Base-by-base conservation (phyloP, 2,797 vertebrate genomes). In the Melanotaenia boesemani region DNA sequence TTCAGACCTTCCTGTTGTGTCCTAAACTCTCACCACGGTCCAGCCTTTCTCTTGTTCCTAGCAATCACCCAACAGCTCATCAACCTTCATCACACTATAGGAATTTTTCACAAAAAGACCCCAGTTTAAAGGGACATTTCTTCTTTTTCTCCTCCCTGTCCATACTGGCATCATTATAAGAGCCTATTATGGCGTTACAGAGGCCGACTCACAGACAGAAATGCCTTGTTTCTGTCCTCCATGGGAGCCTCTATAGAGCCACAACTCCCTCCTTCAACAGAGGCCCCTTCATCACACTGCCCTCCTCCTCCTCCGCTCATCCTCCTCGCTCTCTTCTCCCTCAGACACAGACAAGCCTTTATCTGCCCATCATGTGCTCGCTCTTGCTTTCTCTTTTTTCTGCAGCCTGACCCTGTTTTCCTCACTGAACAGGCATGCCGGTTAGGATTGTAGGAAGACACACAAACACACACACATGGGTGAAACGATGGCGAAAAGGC, bases 321-420 rank as follows among this genome's bases (percentile, higher is more conserved):
- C 83, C 85, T 84, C 83, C 82, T 82, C 70, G 44, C 86, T 70
- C 79, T 85, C 86, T 44, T 81, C 72, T 86, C 79, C 77, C 82
- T 81, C 90, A 85, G 79, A 88, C 86, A 93, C 91, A 93, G 90
- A 89, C 90, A 61, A 76, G 84, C 85, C 91, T 92, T 92, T 92
- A 92, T 93, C 90, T 90, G 87, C 82, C 83, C 88, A 89, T 92
- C 89, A 91, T 91, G 91, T 88, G 88, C 87, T 90, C 65, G 9
- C 70, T 57, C 80, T 58, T 66, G 16, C 80, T 80, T 60, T 82
- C 77, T 76, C 70, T 82, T 86, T 76, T 82, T 72, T 76, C 81
- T 79, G 34, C 26, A 3, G 78, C 74, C 81, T 93, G 81, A 88
- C 88, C 86, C 87, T 88, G 80, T 91, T 93, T 91, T 85, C 68